Evolutionary conservation across 2,113 vertebrate genomes (phyloP).

Genomic region (Lasiurus cinereus): DNA sequence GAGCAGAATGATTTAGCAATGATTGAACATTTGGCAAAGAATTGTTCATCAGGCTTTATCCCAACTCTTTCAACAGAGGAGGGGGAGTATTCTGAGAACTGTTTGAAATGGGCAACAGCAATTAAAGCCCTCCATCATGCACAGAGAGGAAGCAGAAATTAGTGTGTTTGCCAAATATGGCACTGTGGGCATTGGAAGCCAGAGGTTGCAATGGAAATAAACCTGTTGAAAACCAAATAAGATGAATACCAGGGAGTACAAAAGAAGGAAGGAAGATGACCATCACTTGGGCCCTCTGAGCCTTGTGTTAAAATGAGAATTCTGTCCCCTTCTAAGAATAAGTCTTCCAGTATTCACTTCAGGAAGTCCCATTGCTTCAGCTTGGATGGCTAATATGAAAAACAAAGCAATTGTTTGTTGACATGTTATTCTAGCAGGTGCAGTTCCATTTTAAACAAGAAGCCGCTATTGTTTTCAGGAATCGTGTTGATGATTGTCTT

Average conservation of each 20-base stretch:
- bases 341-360: constrained; percentile 86
- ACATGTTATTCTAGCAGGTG: constrained; percentile 90
- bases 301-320: constrained; percentile 83
- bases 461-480: constrained; percentile 88
- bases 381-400: constrained; percentile 84
- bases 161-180: constrained; percentile 79
- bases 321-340: constrained; percentile 90
- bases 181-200: constrained; percentile 74
- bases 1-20: constrained; percentile 76
- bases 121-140: constrained; percentile 59
- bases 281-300: constrained; percentile 71
- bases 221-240: constrained; percentile 89
- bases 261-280: constrained; percentile 93
- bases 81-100: constrained; percentile 80
- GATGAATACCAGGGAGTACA: constrained; percentile 84
- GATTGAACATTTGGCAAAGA: constrained; percentile 81
- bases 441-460: constrained; percentile 90
- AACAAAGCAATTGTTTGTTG: constrained; percentile 89
- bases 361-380: constrained; percentile 89
- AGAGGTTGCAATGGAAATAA: constrained; percentile 87
- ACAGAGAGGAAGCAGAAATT: constrained; percentile 81
- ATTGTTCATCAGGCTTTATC: constrained; percentile 77
- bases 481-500: constrained; percentile 86
- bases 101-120: constrained; percentile 52
- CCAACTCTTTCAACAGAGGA: constrained; percentile 79